These are phyloP conservation scores for Saccopteryx bilineata DNA, from an alignment of 2,113 vertebrate genomes.

Conservation along the genomic window DNA sequence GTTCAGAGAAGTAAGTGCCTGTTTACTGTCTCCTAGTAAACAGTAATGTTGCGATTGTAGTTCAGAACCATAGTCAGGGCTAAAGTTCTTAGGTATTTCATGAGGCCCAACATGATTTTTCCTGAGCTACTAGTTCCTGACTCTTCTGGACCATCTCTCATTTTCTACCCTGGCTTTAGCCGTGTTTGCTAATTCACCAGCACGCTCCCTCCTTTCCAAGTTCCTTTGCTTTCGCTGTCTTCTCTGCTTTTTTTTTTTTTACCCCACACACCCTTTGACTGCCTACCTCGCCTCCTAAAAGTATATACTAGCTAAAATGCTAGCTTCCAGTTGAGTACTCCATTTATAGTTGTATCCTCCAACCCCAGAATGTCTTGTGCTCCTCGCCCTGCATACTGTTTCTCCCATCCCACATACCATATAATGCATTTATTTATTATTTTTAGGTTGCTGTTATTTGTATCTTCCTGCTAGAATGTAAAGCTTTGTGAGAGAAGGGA, in stretches of 20 bases:
- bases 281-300: neutral
- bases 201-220: neutral
- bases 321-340: neutral
- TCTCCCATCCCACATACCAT: neutral
- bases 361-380: neutral
- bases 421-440: neutral
- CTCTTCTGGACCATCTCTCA: neutral
- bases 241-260: neutral
- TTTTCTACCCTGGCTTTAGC: neutral
- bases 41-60: neutral
- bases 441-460: neutral
- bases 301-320: neutral
- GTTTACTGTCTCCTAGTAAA: neutral
- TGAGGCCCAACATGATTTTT: neutral
- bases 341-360: neutral
- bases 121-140: neutral
- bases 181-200: neutral
- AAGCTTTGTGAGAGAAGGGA: neutral
- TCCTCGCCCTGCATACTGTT: neutral
- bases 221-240: neutral
- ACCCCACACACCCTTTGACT: neutral
- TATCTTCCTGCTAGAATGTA: neutral
- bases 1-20: conserved; percentile 10
- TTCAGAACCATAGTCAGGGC: neutral
- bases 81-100: neutral